A percentile compares a stretch with the other conserved stretches of the same genome.
These are phyloP conservation scores for Exephanes ischioxanthus DNA, from an alignment of 2,888 invertebrate species.

Conservation along the genomic window DNA sequence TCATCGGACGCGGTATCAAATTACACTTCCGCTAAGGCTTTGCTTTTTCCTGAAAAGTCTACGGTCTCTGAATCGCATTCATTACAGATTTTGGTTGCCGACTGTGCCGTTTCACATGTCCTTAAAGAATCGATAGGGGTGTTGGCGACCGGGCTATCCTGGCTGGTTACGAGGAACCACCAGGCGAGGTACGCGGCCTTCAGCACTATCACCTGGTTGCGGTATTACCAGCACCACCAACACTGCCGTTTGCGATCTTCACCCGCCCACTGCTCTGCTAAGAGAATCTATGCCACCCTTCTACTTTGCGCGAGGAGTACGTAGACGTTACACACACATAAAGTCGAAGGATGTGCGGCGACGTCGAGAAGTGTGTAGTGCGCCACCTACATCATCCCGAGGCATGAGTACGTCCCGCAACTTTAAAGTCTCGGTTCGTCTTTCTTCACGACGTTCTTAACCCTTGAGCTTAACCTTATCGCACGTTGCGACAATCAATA, in stretches of 20 bases:
- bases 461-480: slow-evolving; percentile 15
- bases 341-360: slow-evolving; percentile 5
- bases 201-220: background rate
- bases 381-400: slow-evolving; percentile 13
- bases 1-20: too few relatives aligned
- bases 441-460: slow-evolving; percentile 43
- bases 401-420: slow-evolving; percentile 35
- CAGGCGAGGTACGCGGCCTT: slow-evolving; percentile 15
- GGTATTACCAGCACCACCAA: slow-evolving; percentile 1
- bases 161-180: background rate
- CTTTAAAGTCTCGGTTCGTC: slow-evolving; percentile 29
- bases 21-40: too few relatives aligned
- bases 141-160: slow-evolving; percentile 39
- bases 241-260: slow-evolving; percentile 13
- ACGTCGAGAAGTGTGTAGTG: background rate
- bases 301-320: slow-evolving; percentile 18
- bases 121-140: slow-evolving; percentile 80
- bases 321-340: slow-evolving; percentile 7
- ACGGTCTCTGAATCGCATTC: too few relatives aligned
- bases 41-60: too few relatives aligned
- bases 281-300: slow-evolving; percentile 9
- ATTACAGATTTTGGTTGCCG: too few relatives aligned
- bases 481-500: slow-evolving; percentile 24
- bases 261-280: slow-evolving; percentile 1
- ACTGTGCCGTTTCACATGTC: too few relatives aligned